phyloP scores from a whole-genome alignment of 2,113 vertebrate species.

The Solea solea region DNA sequence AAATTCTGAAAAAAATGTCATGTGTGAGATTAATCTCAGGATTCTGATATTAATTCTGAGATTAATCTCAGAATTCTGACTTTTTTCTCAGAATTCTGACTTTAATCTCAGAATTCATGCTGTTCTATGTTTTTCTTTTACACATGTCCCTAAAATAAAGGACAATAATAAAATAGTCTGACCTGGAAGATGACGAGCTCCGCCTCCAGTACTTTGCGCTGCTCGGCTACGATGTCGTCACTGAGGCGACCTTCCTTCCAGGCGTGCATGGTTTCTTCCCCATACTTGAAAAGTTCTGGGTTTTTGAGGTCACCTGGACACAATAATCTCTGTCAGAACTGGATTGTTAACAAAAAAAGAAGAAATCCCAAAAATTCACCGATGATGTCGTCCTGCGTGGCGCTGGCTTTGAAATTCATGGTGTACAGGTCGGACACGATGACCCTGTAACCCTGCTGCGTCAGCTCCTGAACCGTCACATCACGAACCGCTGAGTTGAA shows the following conservation, averaged over 20 bases:
- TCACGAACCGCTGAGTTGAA: constrained; percentile 85
- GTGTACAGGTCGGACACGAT: constrained; percentile 84
- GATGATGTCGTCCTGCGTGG: constrained; percentile 71
- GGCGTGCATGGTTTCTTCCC: constrained; percentile 70
- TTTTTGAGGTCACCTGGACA: constrained; percentile 78
- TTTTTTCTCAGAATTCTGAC: too few relatives aligned
- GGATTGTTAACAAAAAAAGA: too few relatives aligned
- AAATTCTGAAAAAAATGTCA: too few relatives aligned
- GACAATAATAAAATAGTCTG: not conserved
- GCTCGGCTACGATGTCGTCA: constrained; percentile 82
- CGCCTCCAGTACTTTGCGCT: constrained; percentile 82
- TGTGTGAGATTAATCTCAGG: too few relatives aligned
- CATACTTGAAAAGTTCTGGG: constrained; percentile 77
- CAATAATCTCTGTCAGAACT: not conserved
- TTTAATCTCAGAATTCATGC: too few relatives aligned
- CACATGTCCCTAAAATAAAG: too few relatives aligned
- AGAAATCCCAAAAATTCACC: constrained; percentile 33
- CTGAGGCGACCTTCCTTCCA: constrained; percentile 82
- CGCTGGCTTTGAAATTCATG: constrained; percentile 71
- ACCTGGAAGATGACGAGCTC: constrained; percentile 91
- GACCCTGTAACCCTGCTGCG: constrained; percentile 77
- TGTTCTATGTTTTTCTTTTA: too few relatives aligned
- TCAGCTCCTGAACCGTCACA: constrained; percentile 70
- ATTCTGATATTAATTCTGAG: too few relatives aligned
- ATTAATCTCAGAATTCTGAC: too few relatives aligned